Percentiles rank a stretch among this genome's conserved stretches.
Conservation (phyloP, 2,888 invertebrate species). For the Physocephala rufipes region DNA sequence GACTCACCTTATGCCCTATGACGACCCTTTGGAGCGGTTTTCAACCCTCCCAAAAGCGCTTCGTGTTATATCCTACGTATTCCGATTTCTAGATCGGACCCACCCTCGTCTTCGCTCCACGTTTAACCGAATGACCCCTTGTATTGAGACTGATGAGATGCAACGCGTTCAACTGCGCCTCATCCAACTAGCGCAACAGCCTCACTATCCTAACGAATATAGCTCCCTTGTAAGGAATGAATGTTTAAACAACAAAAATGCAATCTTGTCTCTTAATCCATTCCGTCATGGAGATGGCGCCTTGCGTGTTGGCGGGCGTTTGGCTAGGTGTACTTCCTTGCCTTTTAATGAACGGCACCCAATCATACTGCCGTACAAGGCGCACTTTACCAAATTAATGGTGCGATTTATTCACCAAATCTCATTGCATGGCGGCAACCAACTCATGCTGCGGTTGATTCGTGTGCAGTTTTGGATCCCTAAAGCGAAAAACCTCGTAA, state of each 20-base stretch:
- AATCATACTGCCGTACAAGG: background rate
- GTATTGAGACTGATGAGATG: too few relatives aligned
- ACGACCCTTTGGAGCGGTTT: background rate
- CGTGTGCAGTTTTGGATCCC: conserved; percentile 8
- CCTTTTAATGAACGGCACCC: background rate
- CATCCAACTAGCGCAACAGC: too few relatives aligned
- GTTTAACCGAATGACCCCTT: too few relatives aligned
- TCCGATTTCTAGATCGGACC: background rate
- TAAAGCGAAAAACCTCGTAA: conserved; percentile 7
- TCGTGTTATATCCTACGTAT: background rate
- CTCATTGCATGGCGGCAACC: conserved; percentile 14
- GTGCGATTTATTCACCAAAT: conserved; percentile 3
- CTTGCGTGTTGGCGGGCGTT: background rate
- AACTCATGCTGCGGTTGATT: conserved; percentile 5
- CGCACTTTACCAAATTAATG: background rate
- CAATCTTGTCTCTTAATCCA: background rate
- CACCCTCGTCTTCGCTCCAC: background rate
- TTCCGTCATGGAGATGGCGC: background rate
- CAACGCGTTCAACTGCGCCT: too few relatives aligned
- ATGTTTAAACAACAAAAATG: too few relatives aligned
- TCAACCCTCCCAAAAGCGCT: background rate
- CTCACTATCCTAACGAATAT: too few relatives aligned
- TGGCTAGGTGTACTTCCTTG: background rate
- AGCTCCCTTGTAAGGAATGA: too few relatives aligned
- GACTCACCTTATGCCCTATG: background rate